A percentile compares a stretch with the other conserved stretches of the same genome.
These are phyloP conservation scores for Protophormia terraenovae DNA, from an alignment of 2,888 invertebrate genomes.

Conservation along the genomic window DNA sequence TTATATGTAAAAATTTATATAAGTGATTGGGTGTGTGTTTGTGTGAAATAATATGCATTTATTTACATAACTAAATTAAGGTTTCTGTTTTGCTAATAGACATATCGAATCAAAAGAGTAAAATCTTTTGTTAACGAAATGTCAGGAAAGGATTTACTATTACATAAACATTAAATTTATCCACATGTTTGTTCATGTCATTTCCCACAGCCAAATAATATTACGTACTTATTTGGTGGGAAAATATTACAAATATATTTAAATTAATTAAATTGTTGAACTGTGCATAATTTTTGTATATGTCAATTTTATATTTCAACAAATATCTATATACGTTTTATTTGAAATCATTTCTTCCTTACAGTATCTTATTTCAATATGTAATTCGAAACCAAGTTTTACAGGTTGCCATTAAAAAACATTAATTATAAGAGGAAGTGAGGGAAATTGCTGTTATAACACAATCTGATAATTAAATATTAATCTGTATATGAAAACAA, in stretches of 20 bases:
- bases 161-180: not conserved
- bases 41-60: not conserved
- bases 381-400: no score
- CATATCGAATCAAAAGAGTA: not conserved
- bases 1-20: no score
- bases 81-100: not conserved
- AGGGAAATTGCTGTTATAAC: not conserved
- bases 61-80: not conserved
- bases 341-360: no score
- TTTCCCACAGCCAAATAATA: no score
- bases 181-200: not conserved
- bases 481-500: not conserved
- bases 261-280: no score
- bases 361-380: no score
- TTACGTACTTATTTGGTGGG: no score
- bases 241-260: no score
- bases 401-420: no score
- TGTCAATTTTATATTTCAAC: no score
- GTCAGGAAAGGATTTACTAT: not conserved
- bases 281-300: no score
- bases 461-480: not conserved
- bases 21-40: not conserved
- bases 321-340: no score
- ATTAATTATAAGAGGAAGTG: not conserved
- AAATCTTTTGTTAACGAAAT: not conserved